Conservation (phyloP, 2,797 vertebrate genomes). For the Neomorphus geoffroyi region DNA sequence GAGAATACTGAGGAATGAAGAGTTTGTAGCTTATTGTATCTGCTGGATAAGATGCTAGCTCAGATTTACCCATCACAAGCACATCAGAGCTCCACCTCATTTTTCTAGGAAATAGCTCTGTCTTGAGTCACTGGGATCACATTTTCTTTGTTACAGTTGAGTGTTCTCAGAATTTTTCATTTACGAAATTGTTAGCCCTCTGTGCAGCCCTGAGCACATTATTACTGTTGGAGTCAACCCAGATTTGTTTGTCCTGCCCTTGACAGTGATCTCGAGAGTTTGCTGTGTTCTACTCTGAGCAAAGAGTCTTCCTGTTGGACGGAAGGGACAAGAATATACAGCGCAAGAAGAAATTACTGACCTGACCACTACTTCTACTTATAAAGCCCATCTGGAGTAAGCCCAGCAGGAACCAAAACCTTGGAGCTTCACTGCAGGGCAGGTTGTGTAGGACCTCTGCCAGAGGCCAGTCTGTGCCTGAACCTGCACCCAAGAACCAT, state of each 20-base stretch:
- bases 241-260: neutral
- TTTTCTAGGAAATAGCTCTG: neutral
- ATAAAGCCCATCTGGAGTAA: neutral
- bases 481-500: neutral
- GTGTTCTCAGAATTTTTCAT: neutral
- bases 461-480: neutral
- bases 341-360: neutral
- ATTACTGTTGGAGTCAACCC: neutral
- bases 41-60: neutral
- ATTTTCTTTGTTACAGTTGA: neutral
- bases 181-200: neutral
- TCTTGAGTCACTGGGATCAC: neutral
- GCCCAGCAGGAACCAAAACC: neutral
- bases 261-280: neutral
- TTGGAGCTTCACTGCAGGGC: neutral
- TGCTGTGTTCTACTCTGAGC: neutral
- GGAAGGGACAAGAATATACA: neutral
- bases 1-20: neutral
- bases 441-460: neutral
- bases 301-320: neutral
- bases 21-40: neutral
- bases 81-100: neutral
- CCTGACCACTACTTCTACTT: neutral
- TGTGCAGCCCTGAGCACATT: neutral
- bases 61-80: neutral